Percentiles rank a stretch among this genome's conserved stretches.
Evolutionary conservation across 1,140 invertebrate genomes (phyloP).

Genomic region (Drosophila truncata): DNA sequence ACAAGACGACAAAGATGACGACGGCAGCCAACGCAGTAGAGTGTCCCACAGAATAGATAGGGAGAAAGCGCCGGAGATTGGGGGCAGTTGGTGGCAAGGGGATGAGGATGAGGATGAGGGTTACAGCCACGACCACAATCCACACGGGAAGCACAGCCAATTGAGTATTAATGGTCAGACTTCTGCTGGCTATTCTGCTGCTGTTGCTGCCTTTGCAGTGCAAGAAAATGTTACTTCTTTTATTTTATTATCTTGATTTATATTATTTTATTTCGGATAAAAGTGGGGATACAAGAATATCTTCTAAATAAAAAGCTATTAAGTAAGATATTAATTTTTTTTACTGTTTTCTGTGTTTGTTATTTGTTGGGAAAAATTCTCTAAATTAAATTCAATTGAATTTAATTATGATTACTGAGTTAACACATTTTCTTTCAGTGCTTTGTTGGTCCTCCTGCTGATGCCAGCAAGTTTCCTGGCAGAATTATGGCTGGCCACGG

Average conservation of each 20-base stretch:
- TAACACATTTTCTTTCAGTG: not conserved
- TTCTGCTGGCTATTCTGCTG: conserved; percentile 39
- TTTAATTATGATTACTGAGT: not conserved
- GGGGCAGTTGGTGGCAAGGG: conserved; percentile 1
- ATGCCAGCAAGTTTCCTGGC: conserved; percentile 77
- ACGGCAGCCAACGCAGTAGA: conserved; percentile 47
- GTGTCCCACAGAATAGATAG: conserved; percentile 25
- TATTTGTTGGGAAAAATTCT: not conserved
- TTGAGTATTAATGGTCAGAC: conserved; percentile 84
- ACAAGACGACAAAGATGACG: conserved; percentile 75
- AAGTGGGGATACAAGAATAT: no score
- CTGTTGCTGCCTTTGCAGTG: conserved; percentile 41
- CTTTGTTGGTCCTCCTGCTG: conserved; percentile 44
- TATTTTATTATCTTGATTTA: no score
- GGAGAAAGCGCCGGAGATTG: not conserved
- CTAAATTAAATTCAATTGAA: not conserved
- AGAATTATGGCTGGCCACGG: conserved; percentile 67
- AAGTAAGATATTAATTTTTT: no score
- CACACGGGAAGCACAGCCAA: conserved; percentile 83
- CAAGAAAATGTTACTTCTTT: no score
- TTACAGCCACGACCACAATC: conserved; percentile 63
- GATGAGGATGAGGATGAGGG: not conserved
- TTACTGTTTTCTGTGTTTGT: no score
- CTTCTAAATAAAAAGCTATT: no score
- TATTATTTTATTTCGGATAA: no score